A percentile compares a stretch with the other conserved stretches of the same genome.
Evolutionary conservation across 2,797 vertebrate species (phyloP).

Genomic region (Pseudochaenichthys georgianus): DNA sequence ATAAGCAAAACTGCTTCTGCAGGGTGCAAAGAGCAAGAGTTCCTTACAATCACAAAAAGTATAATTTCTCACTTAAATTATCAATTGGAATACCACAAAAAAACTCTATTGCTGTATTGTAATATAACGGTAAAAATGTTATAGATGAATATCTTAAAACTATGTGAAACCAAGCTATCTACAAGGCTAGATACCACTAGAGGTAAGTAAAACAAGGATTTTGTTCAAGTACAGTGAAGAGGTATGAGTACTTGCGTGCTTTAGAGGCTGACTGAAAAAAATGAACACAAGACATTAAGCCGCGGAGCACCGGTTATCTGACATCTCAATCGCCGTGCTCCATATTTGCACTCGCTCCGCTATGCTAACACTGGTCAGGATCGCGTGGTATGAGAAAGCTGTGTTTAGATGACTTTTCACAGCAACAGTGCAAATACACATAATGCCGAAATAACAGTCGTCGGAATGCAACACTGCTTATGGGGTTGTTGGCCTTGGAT

Average conservation of each 20-base stretch:
- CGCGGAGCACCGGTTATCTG: constrained; percentile 36
- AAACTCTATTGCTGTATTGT: background rate
- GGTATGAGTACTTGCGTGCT: background rate
- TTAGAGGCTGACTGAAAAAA: constrained; percentile 15
- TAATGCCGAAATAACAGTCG: constrained; percentile 84
- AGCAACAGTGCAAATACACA: constrained; percentile 82
- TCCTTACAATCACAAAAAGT: too few relatives aligned
- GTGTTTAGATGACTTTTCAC: constrained; percentile 81
- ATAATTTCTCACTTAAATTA: background rate
- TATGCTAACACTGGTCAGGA: constrained; percentile 64
- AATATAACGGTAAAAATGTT: background rate
- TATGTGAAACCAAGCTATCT: background rate
- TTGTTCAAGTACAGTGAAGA: constrained; percentile 5
- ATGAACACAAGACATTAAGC: constrained; percentile 2
- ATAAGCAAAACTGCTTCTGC: background rate
- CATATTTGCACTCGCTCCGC: constrained; percentile 62
- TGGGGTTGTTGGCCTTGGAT: constrained; percentile 81
- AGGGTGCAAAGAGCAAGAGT: background rate
- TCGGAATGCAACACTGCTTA: constrained; percentile 78
- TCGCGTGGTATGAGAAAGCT: constrained; percentile 68
- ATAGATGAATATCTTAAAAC: constrained; percentile 1
- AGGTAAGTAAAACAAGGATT: background rate
- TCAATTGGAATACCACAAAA: background rate
- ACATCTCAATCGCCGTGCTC: constrained; percentile 44
- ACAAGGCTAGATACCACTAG: background rate